Evolutionary conservation across 2,888 invertebrate species (phyloP).

Genomic region (Ennomos fuscantarius): DNA sequence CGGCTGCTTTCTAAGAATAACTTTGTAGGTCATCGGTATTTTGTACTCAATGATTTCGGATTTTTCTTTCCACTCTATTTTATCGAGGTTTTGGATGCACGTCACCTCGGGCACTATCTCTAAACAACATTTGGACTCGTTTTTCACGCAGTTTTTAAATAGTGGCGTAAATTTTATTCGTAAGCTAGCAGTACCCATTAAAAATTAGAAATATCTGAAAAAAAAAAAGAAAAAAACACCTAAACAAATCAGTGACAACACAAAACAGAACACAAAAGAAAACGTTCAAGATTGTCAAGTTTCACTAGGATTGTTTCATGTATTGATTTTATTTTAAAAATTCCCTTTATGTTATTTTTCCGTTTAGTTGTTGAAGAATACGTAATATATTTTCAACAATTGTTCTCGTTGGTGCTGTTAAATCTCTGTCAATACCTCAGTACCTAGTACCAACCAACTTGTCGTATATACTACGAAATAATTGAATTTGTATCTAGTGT

Average conservation of each 20-base stretch:
- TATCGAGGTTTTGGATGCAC: conserved; percentile 63
- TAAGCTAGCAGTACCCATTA: conserved; percentile 64
- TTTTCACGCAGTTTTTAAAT: conserved; percentile 50
- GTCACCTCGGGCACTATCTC: conserved; percentile 73
- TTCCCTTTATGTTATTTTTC: too few species aligned
- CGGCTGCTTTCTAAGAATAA: conserved; percentile 58
- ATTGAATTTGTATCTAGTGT: too few species aligned
- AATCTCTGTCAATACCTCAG: too few species aligned
- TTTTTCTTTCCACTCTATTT: conserved; percentile 62
- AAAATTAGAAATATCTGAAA: conserved; percentile 28
- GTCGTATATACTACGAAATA: too few species aligned
- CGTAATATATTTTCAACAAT: too few species aligned
- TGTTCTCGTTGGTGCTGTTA: too few species aligned
- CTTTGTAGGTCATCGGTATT: conserved; percentile 72
- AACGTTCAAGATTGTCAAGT: too few species aligned
- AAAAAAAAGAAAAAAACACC: conserved; percentile 17
- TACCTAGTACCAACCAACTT: too few species aligned
- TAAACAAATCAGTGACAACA: conserved; percentile 4
- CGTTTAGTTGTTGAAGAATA: too few species aligned
- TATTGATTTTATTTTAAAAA: too few species aligned
- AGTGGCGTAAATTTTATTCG: conserved; percentile 68
- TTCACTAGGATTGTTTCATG: too few species aligned
- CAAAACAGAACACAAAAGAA: too few species aligned
- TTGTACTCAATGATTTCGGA: conserved; percentile 61
- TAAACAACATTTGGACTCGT: conserved; percentile 59